These are phyloP conservation scores for Netelia inedita DNA, from an alignment of 2,888 invertebrate species.

Conservation along the genomic window DNA sequence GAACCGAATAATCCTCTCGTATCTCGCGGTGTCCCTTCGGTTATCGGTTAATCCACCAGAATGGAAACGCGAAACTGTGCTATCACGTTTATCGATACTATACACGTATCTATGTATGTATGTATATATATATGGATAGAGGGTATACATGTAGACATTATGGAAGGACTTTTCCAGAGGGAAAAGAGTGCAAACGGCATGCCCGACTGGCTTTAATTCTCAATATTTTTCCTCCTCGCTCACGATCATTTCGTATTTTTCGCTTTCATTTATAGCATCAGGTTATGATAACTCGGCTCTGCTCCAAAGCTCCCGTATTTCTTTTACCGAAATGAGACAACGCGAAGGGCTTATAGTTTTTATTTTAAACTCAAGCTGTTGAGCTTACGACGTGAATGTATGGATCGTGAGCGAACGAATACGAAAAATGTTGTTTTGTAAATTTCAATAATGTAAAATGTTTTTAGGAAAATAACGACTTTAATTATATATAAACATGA, in stretches of 20 bases:
- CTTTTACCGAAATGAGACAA: neutral
- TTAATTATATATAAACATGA: neutral
- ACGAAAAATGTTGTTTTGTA: too few species aligned
- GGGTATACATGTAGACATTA: neutral
- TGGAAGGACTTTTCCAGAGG: slow-evolving; percentile 35
- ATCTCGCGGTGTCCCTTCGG: slow-evolving; percentile 66
- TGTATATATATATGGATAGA: neutral
- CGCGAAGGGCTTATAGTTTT: neutral
- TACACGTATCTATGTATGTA: slow-evolving; percentile 6
- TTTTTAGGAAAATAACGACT: too few species aligned
- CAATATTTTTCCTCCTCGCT: slow-evolving; percentile 51
- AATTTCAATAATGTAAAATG: too few species aligned
- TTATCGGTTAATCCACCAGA: slow-evolving; percentile 71
- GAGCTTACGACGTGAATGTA: too few species aligned
- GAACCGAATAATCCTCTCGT: slow-evolving; percentile 71
- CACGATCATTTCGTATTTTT: slow-evolving; percentile 29
- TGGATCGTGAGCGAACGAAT: too few species aligned
- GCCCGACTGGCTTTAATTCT: slow-evolving; percentile 25
- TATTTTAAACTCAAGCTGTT: too few species aligned
- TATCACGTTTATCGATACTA: slow-evolving; percentile 39
- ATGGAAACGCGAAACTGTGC: slow-evolving; percentile 52
- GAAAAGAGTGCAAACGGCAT: slow-evolving; percentile 47
- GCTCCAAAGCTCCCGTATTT: neutral
- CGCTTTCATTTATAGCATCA: slow-evolving; percentile 25
- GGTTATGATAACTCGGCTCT: neutral